Base-by-base conservation (phyloP, 2,888 invertebrate genomes). In the Slavum lentiscoides region DNA sequence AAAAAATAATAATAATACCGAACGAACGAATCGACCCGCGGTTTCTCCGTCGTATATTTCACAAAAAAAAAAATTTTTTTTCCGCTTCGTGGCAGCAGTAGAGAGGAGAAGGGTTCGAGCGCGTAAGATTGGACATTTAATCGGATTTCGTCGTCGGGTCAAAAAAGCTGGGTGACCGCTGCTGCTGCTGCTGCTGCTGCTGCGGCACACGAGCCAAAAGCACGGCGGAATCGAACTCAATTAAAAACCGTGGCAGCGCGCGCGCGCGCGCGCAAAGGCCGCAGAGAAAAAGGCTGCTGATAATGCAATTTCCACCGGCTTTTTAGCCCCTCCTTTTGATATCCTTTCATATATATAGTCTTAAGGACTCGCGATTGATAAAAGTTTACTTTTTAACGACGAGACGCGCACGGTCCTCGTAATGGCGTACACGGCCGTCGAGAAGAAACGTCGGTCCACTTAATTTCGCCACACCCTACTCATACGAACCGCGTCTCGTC, bases 341-440 rank as follows among this genome's bases (percentile, higher is more conserved):
- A 69, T 55, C 70, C 2, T 30, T 30, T 30, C 30, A 30, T 30
- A 30, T 30, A 30, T 30, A 30, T 77, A 61, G 77, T 77, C 55
- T 70, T 70, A 72, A 70, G 23, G 39, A 39, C 64, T 1, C 30
- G 30, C 30, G 39, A 55, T 70, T 43, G 69, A 70, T 55, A 64
- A 70, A 80, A 80, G 70, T 80, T 80, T 72, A 64, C 55, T 62
- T 70, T n/a, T 80, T 55, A 72, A 64, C 64, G 70, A 55, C 19
- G 61, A 4, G 9, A 17, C 55, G 11, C 55, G 11, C 2, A 30
- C 30, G 30, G 30, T 30, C 4, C 30, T 30, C 30, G 30, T 30
- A 30, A 30, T 30, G 9, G 2, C 15, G 13, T 15, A 15, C 17
- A 15, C 55, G 49, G 13, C 1, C 49, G 49, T 3, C 49, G n/a